Base-by-base conservation (phyloP, 2,113 vertebrate species). In the Gavia stellata region DNA sequence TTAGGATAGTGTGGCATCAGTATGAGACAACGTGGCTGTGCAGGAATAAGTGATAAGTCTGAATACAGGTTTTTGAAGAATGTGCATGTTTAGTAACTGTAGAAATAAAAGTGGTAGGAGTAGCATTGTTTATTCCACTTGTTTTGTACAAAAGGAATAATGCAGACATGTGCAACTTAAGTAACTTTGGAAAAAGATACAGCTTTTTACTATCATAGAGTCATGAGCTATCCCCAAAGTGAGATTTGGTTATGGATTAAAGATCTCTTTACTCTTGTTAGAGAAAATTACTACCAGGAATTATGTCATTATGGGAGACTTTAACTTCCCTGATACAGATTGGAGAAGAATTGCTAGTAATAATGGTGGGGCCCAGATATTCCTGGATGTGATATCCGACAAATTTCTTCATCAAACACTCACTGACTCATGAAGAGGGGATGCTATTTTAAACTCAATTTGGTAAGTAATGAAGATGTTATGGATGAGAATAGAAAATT, bases 331-430 rank as follows among this genome's bases (percentile, higher is more conserved):
- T 58, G 94, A 97, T 96, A 97, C 96, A 97, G 96, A 97, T 95
- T 97, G 95, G 96, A 97, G 96, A 97, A 97, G 96, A 97, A 94
- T 96, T 97, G 90, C 95, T 97, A 97, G 96, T 97, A 97, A 96
- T 97, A 97, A 96, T 97, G 95, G 96, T 97, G 95, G 95, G 96
- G 93, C 95, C 95, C 96, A 97, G 94, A 97, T 97, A 96, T 94
- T 96, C 96, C 95, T 96, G 96, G 95, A 97, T 97, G 95, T 97
- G 96, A 65, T 97, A 97, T 94, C 95, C 96, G 96, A 96, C 96
- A 96, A 79, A 95, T 96, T 97, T 91, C 96, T 96, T 94, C 96
- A 97, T 95, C 96, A 97, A 96, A 96, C 92, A 96, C 90, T 96
- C 96, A 96, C 80, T 96, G 96, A 97, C 91, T 97, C 95, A 96